These are phyloP conservation scores for Troides oblongomaculatus DNA, from an alignment of 2,888 invertebrate genomes.

Conservation along the genomic window DNA sequence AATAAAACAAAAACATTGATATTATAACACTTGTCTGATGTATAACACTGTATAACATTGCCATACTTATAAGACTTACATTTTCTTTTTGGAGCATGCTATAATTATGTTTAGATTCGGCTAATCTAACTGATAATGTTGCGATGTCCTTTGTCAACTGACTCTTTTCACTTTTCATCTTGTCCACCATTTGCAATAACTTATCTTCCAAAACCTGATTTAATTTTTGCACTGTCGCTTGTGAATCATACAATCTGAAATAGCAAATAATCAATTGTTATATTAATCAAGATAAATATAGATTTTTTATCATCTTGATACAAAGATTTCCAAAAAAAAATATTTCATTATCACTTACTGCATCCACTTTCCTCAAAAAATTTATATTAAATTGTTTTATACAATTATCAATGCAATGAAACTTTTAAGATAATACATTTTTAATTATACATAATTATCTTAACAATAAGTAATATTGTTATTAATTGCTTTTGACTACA, in stretches of 20 bases:
- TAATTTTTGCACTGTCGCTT: conserved; percentile 94
- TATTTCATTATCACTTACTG: too few species aligned
- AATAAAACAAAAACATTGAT: too few species aligned
- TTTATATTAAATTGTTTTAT: too few species aligned
- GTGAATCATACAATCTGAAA: conserved; percentile 92
- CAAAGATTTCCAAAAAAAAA: too few species aligned
- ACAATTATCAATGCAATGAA: too few species aligned
- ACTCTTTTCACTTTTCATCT: conserved; percentile 93
- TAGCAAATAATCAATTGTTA: conserved; percentile 7
- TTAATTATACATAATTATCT: too few species aligned
- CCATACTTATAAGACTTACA: conserved; percentile 73
- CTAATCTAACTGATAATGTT: conserved; percentile 88
- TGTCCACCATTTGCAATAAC: conserved; percentile 93
- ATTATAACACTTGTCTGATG: too few species aligned
- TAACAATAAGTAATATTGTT: too few species aligned
- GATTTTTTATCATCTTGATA: background rate
- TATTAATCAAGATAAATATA: background rate
- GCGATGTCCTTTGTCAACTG: conserved; percentile 93
- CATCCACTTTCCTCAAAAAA: too few species aligned
- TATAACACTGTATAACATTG: too few species aligned
- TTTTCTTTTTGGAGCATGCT: conserved; percentile 92
- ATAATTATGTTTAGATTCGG: conserved; percentile 91
- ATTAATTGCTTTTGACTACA: too few species aligned
- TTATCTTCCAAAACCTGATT: conserved; percentile 98
- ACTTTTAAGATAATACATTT: too few species aligned